These are phyloP conservation scores for Calcarius lapponicus DNA, from an alignment of 2,797 vertebrate species.

Conservation along the genomic window DNA sequence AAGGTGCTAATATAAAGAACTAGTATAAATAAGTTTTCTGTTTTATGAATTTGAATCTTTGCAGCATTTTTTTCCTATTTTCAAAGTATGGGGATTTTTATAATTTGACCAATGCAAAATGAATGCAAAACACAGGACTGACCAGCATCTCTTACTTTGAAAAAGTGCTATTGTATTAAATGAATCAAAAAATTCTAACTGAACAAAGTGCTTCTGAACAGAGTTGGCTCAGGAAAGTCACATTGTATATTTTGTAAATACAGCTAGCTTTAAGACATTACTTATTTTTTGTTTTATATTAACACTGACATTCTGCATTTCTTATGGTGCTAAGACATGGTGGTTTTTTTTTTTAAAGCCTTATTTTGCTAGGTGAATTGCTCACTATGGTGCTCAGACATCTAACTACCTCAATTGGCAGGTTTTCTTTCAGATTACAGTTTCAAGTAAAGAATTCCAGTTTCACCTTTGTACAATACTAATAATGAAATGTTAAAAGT, in stretches of 20 bases:
- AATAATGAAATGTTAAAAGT: background rate
- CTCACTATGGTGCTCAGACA: background rate
- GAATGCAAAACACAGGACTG: background rate
- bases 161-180: background rate
- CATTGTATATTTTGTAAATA: background rate
- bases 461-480: background rate
- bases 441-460: background rate
- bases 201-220: background rate
- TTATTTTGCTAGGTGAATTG: background rate
- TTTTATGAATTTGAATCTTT: background rate
- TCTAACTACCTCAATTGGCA: background rate
- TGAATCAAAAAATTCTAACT: background rate
- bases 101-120: background rate
- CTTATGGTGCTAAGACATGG: background rate
- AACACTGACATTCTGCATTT: background rate
- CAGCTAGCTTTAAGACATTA: background rate
- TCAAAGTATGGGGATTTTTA: fast-evolving
- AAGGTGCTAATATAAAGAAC: background rate
- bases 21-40: background rate
- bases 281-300: background rate
- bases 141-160: background rate
- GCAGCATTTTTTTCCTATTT: background rate
- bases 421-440: background rate
- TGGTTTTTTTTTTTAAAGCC: fast-evolving
- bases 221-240: background rate